Evolutionary conservation across 1,140 invertebrate genomes (phyloP).

Genomic region (Babylonia areolata): DNA sequence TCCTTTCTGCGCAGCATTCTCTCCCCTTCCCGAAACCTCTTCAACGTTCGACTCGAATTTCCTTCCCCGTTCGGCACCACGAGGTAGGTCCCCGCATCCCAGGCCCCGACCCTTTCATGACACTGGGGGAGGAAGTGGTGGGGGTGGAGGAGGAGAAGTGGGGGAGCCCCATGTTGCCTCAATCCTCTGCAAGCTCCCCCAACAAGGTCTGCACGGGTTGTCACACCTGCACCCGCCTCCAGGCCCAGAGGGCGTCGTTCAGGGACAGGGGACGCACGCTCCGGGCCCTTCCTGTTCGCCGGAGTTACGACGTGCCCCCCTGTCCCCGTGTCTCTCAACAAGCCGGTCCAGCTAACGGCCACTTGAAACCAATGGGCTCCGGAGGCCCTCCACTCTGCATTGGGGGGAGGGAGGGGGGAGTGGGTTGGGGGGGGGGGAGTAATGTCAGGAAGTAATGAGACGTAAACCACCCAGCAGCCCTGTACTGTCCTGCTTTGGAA

Average conservation of each 20-base stretch:
- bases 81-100: background rate
- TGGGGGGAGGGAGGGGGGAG: too few relatives aligned
- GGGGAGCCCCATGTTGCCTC: background rate
- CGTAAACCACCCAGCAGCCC: background rate
- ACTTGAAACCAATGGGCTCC: conserved; percentile 25
- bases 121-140: background rate
- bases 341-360: conserved; percentile 33
- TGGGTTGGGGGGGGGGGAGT: too few relatives aligned
- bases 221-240: background rate
- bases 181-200: background rate
- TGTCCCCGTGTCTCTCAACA: conserved; percentile 4
- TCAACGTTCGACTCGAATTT: conserved; percentile 39
- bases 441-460: conserved; percentile 28
- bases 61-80: conserved; percentile 16
- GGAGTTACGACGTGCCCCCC: background rate
- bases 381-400: background rate
- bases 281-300: background rate
- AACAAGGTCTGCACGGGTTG: background rate
- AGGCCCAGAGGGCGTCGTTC: background rate
- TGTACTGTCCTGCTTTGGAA: background rate
- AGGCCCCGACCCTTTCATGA: background rate
- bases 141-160: background rate
- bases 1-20: background rate
- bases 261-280: background rate
- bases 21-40: conserved; percentile 28